Conservation (phyloP, 2,797 vertebrate species). For the Erpetoichthys calabaricus region DNA sequence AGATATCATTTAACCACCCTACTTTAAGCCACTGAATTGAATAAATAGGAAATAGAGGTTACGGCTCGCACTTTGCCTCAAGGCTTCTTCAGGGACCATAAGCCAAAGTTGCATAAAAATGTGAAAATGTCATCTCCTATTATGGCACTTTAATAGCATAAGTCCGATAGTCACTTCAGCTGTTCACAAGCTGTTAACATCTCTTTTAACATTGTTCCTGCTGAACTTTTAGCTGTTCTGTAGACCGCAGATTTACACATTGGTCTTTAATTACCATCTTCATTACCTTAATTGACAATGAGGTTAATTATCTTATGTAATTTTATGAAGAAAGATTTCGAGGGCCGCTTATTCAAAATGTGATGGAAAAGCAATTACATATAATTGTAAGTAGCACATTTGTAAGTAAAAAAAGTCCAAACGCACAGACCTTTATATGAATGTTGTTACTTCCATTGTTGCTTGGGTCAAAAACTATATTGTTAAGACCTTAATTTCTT, state of each 20-base stretch:
- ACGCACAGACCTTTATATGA: no score
- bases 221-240: background rate
- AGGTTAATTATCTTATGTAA: no score
- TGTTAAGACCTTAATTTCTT: no score
- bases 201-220: background rate
- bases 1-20: no score
- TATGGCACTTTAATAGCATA: background rate
- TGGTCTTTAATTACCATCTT: background rate
- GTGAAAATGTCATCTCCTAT: background rate
- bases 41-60: background rate
- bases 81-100: background rate
- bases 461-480: no score
- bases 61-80: background rate
- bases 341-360: no score
- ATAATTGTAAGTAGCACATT: no score
- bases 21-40: background rate
- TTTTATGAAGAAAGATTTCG: no score
- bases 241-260: background rate
- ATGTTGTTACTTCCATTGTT: no score
- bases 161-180: background rate
- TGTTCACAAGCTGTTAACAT: background rate
- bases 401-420: no score
- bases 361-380: no score
- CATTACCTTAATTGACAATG: conserved; percentile 4
- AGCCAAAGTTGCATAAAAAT: background rate